Conservation (phyloP, 2,113 vertebrate genomes). For the Porphyrio hochstetteri region DNA sequence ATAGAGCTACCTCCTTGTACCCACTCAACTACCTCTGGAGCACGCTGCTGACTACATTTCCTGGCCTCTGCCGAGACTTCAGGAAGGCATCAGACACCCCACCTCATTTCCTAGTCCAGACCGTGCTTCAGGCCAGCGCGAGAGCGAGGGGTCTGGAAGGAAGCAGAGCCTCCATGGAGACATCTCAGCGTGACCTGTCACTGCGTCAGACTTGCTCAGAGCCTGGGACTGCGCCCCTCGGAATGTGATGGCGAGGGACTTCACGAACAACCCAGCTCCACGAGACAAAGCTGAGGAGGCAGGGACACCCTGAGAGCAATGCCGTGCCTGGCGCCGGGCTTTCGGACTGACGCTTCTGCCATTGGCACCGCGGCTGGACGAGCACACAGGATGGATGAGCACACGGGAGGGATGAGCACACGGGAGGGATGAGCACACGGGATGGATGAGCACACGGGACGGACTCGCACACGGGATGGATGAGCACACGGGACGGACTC, state of each 20-base stretch:
- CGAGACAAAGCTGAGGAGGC: not conserved
- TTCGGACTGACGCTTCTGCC: not conserved
- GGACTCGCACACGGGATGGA: too few relatives aligned
- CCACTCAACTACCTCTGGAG: not conserved
- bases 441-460: too few relatives aligned
- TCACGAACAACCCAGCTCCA: not conserved
- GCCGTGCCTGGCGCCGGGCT: not conserved
- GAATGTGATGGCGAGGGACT: not conserved
- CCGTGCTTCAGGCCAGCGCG: not conserved
- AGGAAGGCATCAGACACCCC: not conserved
- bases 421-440: too few relatives aligned
- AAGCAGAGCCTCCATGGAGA: not conserved
- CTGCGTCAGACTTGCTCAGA: not conserved
- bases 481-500: too few relatives aligned
- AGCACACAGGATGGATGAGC: too few relatives aligned
- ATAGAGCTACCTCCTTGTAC: rapidly evolving
- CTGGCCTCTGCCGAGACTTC: not conserved
- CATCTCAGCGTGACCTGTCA: not conserved
- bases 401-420: too few relatives aligned
- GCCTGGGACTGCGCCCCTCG: not conserved
- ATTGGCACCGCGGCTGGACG: not conserved
- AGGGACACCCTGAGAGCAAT: not conserved
- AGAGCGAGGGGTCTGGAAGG: not conserved
- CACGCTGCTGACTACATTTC: rapidly evolving
- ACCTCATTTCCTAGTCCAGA: not conserved